A percentile compares a stretch with the other conserved stretches of the same genome.
Conservation (phyloP, 1,140 invertebrate species). For the Pentalonia nigronervosa region DNA sequence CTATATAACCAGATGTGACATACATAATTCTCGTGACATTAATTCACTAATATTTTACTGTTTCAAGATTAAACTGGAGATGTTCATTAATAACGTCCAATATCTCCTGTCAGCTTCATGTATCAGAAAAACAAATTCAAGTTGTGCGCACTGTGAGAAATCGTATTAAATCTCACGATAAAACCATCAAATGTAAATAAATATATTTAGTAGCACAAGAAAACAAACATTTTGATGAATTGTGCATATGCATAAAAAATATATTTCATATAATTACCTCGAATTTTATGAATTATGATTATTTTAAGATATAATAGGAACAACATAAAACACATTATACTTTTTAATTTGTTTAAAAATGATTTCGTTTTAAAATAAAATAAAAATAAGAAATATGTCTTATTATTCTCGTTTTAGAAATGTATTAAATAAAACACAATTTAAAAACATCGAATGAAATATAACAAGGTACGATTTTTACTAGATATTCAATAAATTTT, state of each 20-base stretch:
- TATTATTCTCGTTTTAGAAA: not conserved
- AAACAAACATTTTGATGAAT: not conserved
- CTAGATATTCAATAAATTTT: not conserved
- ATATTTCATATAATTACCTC: not conserved
- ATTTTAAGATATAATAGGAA: not conserved
- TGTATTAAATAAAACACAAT: not conserved
- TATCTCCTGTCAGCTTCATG: not conserved
- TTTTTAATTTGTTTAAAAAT: not conserved
- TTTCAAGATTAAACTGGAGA: not conserved
- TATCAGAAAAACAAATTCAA: not conserved
- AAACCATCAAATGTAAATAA: slow-evolving; percentile 17
- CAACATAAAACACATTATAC: not conserved
- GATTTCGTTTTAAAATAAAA: not conserved
- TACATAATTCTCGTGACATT: not conserved
- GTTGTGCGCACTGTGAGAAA: not conserved
- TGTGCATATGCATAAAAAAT: not conserved
- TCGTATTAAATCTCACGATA: not conserved
- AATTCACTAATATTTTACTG: slow-evolving; percentile 27
- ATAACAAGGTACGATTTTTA: not conserved
- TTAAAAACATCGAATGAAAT: not conserved
- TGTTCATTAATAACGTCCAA: slow-evolving; percentile 25
- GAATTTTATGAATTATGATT: not conserved
- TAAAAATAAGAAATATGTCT: not conserved
- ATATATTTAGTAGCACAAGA: not conserved
- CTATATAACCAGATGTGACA: slow-evolving; percentile 12